Evolutionary conservation across 1,140 invertebrate species (phyloP), one percentile per base, ranked within the genome.

Genomic region (Lasioglossum baleicum): DNA sequence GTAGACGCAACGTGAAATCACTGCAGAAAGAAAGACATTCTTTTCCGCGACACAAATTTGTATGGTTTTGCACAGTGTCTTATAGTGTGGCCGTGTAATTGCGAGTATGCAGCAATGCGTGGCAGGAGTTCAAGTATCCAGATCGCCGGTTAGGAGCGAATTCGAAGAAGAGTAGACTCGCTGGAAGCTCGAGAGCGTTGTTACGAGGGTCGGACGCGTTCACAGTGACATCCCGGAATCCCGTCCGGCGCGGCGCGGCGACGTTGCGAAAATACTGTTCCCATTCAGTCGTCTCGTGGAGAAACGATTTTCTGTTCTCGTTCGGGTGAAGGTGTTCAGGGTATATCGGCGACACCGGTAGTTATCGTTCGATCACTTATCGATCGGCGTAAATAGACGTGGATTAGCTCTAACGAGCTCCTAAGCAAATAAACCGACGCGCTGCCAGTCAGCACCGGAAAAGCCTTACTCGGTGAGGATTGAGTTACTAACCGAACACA

Each of bases 331-430:
- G 56, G 60, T 83, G 64, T 75, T 63, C 73, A 35, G 22, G 35
- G 40, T 75, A 66, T 80, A 66, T 80, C 68, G 68, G 60, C 69
- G 42, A 76, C 79, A 68, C 72, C 26, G 61, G 79, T 71, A 60
- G 67, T 83, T 76, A 72, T 68, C 71, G 66, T 70, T 71, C 72
- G 67, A 76, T 83, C 72, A 58, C 22, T 84, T 76, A 81, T 83
- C 76, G 72, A 80, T 80, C 56, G 61, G n/a, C 76, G 58, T 75
- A 84, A 83, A 84, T 84, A 84, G 79, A 76, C 69, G 58, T 80
- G 40, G 77, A 84, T 84, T 84, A 84, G 79, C 31, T 61, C 81
- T 67, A 63, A 66, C 60, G 63, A 75, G 76, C 42, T 66, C 26
- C 48, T 81, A 84, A 84, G 78, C 53, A 85, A 84, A 84, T 84